These are phyloP conservation scores for Oreochromis aureus DNA, from an alignment of 2,113 vertebrate species.

Conservation along the genomic window DNA sequence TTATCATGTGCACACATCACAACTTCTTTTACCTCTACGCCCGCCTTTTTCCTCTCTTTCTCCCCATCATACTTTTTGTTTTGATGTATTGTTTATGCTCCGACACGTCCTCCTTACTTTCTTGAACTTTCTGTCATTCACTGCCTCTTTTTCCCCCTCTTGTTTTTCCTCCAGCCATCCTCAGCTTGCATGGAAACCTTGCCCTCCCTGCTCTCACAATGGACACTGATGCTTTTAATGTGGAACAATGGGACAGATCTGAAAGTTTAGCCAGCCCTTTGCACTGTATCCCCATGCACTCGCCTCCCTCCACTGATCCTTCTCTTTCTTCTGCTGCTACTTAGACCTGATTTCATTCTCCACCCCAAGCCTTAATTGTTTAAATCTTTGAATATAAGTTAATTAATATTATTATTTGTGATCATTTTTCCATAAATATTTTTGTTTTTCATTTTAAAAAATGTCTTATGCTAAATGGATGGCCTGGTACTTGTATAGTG, in stretches of 20 bases:
- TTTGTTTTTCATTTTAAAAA: not conserved
- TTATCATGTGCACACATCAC: slow-evolving; percentile 38
- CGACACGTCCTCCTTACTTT: not conserved
- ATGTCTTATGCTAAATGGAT: not conserved
- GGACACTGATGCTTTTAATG: slow-evolving; percentile 74
- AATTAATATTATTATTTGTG: not conserved
- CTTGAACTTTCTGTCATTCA: not conserved
- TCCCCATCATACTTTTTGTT: not conserved
- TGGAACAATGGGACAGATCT: slow-evolving; percentile 78
- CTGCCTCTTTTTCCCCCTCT: not conserved
- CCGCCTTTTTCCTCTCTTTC: not conserved
- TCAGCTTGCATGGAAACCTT: slow-evolving; percentile 50
- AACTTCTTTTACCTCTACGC: slow-evolving; percentile 32
- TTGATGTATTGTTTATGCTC: not conserved
- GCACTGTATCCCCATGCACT: slow-evolving; percentile 28
- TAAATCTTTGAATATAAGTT: not conserved
- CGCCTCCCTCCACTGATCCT: slow-evolving; percentile 49
- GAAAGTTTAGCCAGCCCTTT: slow-evolving; percentile 59
- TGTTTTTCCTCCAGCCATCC: not conserved
- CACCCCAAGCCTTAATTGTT: not conserved
- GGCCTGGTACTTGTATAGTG: not conserved
- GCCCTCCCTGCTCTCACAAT: slow-evolving; percentile 75
- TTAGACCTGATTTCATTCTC: not conserved
- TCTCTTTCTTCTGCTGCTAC: not conserved
- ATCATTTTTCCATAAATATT: not conserved